These are phyloP conservation scores for Sphaerodactylus townsendi DNA, from an alignment of 2,113 vertebrate species.

Conservation along the genomic window DNA sequence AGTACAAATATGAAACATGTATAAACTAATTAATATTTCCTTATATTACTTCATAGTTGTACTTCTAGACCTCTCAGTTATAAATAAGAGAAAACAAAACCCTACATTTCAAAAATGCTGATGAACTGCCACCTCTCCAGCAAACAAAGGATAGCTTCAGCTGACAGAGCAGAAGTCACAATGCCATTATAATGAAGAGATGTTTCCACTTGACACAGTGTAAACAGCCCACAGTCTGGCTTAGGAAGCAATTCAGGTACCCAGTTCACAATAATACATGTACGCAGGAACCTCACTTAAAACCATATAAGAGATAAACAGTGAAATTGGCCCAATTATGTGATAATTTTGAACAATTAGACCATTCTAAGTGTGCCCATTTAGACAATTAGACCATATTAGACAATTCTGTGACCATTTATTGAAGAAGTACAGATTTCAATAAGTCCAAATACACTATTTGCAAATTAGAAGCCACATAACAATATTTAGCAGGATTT, in stretches of 20 bases:
- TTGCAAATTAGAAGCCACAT: not conserved
- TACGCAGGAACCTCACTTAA: not conserved
- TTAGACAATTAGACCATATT: too few relatives aligned
- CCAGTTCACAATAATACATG: not conserved
- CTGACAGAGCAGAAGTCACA: conserved; percentile 42
- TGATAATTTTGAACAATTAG: too few relatives aligned
- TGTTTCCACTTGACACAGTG: not conserved
- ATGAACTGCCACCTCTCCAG: conserved; percentile 38
- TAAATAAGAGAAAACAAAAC: conserved; percentile 57
- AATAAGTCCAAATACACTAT: not conserved
- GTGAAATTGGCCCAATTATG: not conserved
- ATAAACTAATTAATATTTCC: conserved; percentile 3
- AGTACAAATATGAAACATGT: conserved; percentile 2
- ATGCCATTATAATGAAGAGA: conserved; percentile 3
- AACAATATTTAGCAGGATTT: not conserved
- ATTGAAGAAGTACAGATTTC: not conserved
- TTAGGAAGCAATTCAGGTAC: not conserved
- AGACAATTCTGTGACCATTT: too few relatives aligned
- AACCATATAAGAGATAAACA: conserved; percentile 21
- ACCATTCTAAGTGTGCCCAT: not conserved
- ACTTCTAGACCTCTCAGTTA: conserved; percentile 29
- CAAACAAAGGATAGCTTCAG: conserved; percentile 44
- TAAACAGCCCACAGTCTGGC: not conserved
- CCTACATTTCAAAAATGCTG: conserved; percentile 51
- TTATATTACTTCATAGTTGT: conserved; percentile 31